Evolutionary conservation across 2,113 vertebrate genomes (phyloP).

Genomic region (Paradisaea rubra): DNA sequence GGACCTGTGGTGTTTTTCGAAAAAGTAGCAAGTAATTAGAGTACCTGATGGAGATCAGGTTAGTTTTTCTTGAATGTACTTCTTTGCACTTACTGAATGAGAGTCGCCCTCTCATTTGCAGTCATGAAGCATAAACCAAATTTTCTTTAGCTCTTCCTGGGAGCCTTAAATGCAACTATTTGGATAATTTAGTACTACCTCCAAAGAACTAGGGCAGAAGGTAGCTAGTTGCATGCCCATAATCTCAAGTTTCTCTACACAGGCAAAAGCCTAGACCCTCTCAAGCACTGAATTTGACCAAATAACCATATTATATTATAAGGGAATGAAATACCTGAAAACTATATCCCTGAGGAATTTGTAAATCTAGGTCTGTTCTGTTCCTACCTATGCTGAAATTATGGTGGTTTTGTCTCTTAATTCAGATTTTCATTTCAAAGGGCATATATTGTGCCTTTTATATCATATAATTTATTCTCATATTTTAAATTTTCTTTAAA

Average conservation of each 20-base stretch:
- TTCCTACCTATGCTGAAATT: background rate
- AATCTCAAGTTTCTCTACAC: background rate
- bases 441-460: background rate
- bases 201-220: background rate
- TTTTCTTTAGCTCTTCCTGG: background rate
- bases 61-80: background rate
- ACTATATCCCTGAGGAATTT: background rate
- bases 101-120: background rate
- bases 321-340: background rate
- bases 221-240: background rate
- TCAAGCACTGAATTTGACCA: background rate
- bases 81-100: background rate
- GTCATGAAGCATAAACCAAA: background rate
- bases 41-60: background rate
- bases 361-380: background rate
- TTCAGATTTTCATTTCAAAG: background rate
- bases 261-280: background rate
- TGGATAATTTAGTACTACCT: background rate
- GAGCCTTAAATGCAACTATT: background rate
- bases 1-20: background rate
- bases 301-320: background rate
- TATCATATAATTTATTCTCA: background rate
- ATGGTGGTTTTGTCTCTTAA: background rate
- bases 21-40: background rate
- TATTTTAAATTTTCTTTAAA: background rate